Conservation (phyloP, 1,140 invertebrate genomes). For the Hirudo medicinalis region DNA sequence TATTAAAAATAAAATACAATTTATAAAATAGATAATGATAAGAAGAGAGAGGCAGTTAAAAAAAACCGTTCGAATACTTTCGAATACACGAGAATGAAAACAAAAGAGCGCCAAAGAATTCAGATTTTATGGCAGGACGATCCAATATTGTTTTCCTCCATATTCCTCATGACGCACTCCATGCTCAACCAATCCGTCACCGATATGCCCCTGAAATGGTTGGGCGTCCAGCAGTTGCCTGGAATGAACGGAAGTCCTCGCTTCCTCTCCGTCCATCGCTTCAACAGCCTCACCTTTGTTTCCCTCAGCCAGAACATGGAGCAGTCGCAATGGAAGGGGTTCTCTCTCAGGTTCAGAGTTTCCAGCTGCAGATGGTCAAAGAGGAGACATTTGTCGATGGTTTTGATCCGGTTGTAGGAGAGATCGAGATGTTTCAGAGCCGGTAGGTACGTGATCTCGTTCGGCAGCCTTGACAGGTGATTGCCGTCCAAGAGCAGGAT, state of each 20-base stretch:
- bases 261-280: constrained; percentile 14
- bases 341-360: constrained; percentile 20
- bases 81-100: neutral
- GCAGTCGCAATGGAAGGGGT: constrained; percentile 22
- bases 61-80: neutral
- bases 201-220: constrained; percentile 7
- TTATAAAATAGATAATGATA: neutral
- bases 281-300: constrained; percentile 10
- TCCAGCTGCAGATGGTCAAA: constrained; percentile 16
- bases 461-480: constrained; percentile 8
- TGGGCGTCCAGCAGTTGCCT: constrained; percentile 17
- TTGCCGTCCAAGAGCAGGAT: constrained; percentile 21
- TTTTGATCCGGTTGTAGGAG: constrained; percentile 21
- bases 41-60: neutral
- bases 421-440: constrained; percentile 20
- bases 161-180: constrained; percentile 7
- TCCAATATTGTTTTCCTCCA: neutral
- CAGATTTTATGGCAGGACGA: neutral
- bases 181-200: constrained; percentile 20
- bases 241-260: constrained; percentile 16
- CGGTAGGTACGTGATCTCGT: constrained; percentile 12
- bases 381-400: constrained; percentile 18
- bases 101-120: neutral
- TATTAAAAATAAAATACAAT: no score
- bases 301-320: constrained; percentile 21